phyloP scores from a whole-genome alignment of 2,888 invertebrate species.

The Philopedon plagiatum region DNA sequence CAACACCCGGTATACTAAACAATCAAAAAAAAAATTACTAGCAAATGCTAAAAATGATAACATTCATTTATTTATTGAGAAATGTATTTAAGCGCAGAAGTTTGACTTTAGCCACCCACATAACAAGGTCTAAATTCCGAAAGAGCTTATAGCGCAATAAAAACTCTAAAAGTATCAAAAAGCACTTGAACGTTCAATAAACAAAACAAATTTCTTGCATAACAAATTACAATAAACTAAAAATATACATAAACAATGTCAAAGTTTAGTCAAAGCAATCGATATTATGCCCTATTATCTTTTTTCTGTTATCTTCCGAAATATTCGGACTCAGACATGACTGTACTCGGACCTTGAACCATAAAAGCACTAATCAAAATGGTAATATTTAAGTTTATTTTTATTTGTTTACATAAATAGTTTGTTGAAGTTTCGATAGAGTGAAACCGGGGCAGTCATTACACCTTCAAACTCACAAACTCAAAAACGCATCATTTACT shows the following conservation, averaged over 20 bases:
- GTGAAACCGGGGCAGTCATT: too few species aligned
- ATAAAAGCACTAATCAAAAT: slow-evolving; percentile 6
- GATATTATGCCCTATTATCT: slow-evolving; percentile 38
- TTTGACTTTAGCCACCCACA: too few species aligned
- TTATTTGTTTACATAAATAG: slow-evolving; percentile 1
- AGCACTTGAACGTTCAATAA: not conserved
- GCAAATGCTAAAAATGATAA: too few species aligned
- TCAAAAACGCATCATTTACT: too few species aligned
- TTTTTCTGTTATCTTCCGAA: slow-evolving; percentile 16
- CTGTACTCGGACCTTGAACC: slow-evolving; percentile 33
- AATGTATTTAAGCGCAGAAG: too few species aligned
- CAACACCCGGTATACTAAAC: too few species aligned
- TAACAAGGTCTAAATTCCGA: not conserved
- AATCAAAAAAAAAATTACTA: too few species aligned
- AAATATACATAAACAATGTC: slow-evolving; percentile 20
- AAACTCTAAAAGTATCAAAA: not conserved
- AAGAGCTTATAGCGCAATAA: not conserved
- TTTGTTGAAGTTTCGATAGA: not conserved
- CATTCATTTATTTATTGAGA: too few species aligned
- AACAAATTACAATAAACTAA: slow-evolving; percentile 14
- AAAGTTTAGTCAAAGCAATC: slow-evolving; percentile 39
- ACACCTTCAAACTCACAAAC: too few species aligned
- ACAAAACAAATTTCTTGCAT: slow-evolving; percentile 4
- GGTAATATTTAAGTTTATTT: slow-evolving; percentile 3
- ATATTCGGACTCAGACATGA: slow-evolving; percentile 42